phyloP scores from a whole-genome alignment of 2,113 vertebrate species.

The Piprites chloris region DNA sequence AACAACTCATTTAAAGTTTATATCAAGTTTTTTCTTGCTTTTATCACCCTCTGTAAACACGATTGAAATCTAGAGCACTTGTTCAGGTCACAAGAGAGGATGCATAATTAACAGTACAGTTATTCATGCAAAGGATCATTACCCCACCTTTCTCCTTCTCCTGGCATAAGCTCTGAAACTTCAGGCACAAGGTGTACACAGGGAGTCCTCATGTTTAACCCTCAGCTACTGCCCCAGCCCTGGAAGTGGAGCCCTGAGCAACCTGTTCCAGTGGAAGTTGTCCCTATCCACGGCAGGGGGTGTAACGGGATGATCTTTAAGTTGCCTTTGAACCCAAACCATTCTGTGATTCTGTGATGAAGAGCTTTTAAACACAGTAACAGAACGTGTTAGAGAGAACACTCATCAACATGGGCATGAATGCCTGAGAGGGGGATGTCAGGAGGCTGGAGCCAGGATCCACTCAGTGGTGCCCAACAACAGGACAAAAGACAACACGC shows the following conservation, averaged over 20 bases:
- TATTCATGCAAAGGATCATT: not conserved
- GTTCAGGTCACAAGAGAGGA: not conserved
- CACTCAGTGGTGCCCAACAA: not conserved
- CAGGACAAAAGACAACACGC: not conserved
- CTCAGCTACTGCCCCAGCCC: not conserved
- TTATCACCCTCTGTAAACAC: not conserved
- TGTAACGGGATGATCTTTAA: not conserved
- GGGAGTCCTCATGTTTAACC: not conserved
- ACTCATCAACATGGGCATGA: accelerated
- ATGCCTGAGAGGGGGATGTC: not conserved
- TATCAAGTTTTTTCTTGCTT: not conserved
- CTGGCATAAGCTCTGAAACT: not conserved
- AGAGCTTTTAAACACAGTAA: not conserved
- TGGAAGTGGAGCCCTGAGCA: not conserved
- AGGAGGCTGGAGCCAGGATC: not conserved
- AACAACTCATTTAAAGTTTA: not conserved
- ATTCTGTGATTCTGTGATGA: not conserved
- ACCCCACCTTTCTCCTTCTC: not conserved
- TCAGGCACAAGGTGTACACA: too few relatives aligned
- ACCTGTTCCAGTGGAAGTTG: not conserved
- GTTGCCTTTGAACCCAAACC: not conserved
- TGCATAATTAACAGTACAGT: not conserved
- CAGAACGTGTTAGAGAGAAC: not conserved
- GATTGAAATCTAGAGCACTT: not conserved
- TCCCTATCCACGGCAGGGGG: not conserved